Evolutionary conservation across 2,113 vertebrate genomes (phyloP).

Genomic region (Alosa alosa): DNA sequence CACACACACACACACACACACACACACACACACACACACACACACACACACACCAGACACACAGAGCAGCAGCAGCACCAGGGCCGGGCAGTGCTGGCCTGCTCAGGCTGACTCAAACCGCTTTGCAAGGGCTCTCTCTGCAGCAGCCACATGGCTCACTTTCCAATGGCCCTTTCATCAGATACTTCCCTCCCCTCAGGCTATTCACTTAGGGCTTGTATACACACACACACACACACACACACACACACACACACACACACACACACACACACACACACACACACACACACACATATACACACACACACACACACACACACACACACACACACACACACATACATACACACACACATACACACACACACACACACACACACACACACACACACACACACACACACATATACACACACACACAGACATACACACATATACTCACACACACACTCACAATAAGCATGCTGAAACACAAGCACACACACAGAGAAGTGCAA

Average conservation of each 20-base stretch:
- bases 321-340: background rate
- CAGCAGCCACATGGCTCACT: constrained; percentile 56
- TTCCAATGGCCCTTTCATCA: constrained; percentile 60
- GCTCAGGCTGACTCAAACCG: background rate
- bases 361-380: constrained; percentile 17
- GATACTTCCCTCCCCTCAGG: constrained; percentile 36
- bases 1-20: background rate
- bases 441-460: background rate
- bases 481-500: background rate
- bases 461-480: background rate
- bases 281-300: background rate
- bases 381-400: background rate
- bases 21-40: background rate
- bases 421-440: constrained; percentile 15
- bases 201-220: background rate
- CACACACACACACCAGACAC: background rate
- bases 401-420: constrained; percentile 1
- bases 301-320: background rate
- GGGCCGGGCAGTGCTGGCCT: background rate
- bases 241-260: constrained; percentile 1
- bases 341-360: background rate
- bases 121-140: constrained; percentile 43
- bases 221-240: constrained; percentile 16
- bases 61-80: background rate
- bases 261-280: constrained; percentile 14